Base-by-base conservation (phyloP, 2,888 invertebrate species). In the Mimachlamys varia region DNA sequence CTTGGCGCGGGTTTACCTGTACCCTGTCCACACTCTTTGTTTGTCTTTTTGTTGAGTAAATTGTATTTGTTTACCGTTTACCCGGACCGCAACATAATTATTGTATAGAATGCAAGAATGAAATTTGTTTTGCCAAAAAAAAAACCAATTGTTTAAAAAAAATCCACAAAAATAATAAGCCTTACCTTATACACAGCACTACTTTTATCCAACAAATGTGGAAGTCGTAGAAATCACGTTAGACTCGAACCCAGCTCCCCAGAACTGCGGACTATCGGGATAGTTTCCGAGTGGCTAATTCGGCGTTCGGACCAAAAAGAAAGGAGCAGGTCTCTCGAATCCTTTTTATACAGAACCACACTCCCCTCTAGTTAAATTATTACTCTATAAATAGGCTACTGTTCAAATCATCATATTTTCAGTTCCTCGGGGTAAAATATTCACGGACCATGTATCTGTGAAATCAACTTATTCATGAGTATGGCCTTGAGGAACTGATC, bases 371-470 rank as follows among this genome's bases (percentile, higher is more conserved):
- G 76, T 76, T 53, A 76, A 33, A 27, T 7, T 76, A 76, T 76
- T 33, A 76, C 17, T 76, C 33, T 76, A 33, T 27, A 76, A 15
- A 76, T 76, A 33, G 33, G 33, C 76, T 76, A 7, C 76, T 33
- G 76, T 17, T 33, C 33, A 12, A 76, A 76, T 76, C 76, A 76
- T 76, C 76, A 76, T 76, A 62, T n/a, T 76, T 76, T 76, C 27
- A 76, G 76, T 76, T 33, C 76, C 76, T 33, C 76, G 33, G 76
- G 76, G 76, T 76, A 17, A 76, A 76, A 33, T 27, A 7, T 76
- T 12, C 0, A 76, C 76, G 76, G 33, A 33, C 33, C 76, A 76
- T 5, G 27, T 76, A 76, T 76, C 76, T 12, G 33, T 76, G 27
- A 33, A 27, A 76, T 76, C 76, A 76, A 33, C 22, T 12, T 76